Conservation (phyloP, 2,113 vertebrate genomes). For the Nasalis larvatus region DNA sequence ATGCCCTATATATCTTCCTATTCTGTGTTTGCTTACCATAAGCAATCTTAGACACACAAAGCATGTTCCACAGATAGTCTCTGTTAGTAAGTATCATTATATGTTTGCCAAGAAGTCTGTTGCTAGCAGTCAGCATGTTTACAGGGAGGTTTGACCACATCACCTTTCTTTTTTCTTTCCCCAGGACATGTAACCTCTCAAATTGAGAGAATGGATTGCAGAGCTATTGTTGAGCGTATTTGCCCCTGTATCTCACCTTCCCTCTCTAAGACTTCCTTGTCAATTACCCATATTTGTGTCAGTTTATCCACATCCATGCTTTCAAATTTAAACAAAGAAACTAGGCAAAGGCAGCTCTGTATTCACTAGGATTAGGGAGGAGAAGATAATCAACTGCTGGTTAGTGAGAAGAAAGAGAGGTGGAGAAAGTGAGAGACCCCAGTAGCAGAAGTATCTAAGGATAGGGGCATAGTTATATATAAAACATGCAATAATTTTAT, state of each 20-base stretch:
- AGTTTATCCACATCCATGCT: background rate
- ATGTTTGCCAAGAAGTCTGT: background rate
- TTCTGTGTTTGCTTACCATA: background rate
- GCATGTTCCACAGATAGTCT: background rate
- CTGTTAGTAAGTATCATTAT: background rate
- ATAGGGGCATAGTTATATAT: background rate
- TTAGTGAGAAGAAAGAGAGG: background rate
- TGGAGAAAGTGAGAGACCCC: background rate
- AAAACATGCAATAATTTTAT: background rate
- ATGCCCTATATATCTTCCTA: background rate
- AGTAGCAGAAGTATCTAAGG: background rate
- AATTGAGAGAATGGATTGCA: background rate
- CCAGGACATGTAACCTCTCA: background rate
- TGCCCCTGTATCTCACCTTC: background rate
- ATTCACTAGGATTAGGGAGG: background rate
- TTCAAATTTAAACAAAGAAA: background rate
- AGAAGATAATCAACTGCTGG: background rate
- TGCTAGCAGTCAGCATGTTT: background rate
- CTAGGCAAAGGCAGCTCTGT: background rate
- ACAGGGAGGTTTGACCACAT: background rate
- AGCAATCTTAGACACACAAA: background rate
- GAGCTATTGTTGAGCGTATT: background rate
- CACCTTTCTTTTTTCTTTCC: background rate
- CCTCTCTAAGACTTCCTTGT: background rate
- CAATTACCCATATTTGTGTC: background rate